Base-by-base conservation (phyloP, 1,140 invertebrate genomes). In the Pachypeltis micranthus region DNA sequence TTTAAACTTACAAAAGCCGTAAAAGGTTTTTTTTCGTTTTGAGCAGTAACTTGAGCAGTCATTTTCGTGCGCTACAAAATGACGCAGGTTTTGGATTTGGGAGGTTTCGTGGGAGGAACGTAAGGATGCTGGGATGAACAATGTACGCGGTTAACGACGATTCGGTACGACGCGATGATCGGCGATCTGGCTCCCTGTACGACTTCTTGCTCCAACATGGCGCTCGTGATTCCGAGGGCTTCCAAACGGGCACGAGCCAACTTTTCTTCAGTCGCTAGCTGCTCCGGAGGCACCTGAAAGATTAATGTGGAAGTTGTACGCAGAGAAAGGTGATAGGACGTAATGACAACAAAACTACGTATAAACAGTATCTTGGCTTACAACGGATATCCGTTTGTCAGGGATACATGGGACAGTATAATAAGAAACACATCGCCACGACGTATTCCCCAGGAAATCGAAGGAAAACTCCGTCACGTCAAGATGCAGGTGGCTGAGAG, bases 151-250 rank as follows among this genome's bases (percentile, higher is more conserved):
- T 84, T 80, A 25, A 82, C 68, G 7, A 83, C 69, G 54, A 83
- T 83, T 51, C 83, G 71, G 69, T 84, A 85, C 14, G 80, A 79
- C 1, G 82, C 83, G 7, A 80, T 78, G 24, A 83, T 71, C 62
- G 75, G 76, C 66, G 75, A 80, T 31, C 77, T 69, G 0, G 76
- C 76, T 14, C 81, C 80, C 44, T 74, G 74, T 7, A 70, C 66
- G 14, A 71, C 66, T 59, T 77, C 70, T n/a, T 75, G 70, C 61
- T 73, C 71, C 10, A 83, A 71, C 69, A 80, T 75, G n/a, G 73
- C 69, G 1, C 75, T 72, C 2, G 72, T 75, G 23, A 84, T 81
- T 2, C 83, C 83, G 1, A 83, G 68, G 16, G 75, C 73, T 29
- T 70, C 66, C 28, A 84, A 68, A 29, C 74, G 71, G 26, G 67